phyloP scores from a whole-genome alignment of 2,113 vertebrate species.

The Eulemur macaco region DNA sequence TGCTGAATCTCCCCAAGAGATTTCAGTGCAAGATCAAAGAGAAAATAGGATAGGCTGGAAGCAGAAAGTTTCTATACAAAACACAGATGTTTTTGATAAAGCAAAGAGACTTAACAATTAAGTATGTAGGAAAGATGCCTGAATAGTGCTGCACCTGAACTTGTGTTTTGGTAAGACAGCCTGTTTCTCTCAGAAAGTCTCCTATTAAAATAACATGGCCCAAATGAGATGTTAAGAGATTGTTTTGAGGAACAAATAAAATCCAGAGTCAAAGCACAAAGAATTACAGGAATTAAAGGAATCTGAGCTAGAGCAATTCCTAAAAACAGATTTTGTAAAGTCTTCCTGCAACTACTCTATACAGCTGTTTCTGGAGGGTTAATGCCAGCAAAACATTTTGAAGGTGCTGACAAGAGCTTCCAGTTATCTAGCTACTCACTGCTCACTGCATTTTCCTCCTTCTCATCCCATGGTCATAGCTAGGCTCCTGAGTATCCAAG shows the following conservation, averaged over 20 bases:
- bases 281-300: not conserved
- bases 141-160: not conserved
- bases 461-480: not conserved
- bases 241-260: not conserved
- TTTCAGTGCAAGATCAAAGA: conserved; percentile 67
- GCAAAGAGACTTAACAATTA: not conserved
- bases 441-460: not conserved
- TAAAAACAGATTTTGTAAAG: conserved; percentile 8
- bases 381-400: not conserved
- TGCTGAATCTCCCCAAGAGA: conserved; percentile 62
- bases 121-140: not conserved
- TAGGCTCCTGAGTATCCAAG: conserved; percentile 39
- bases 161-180: not conserved
- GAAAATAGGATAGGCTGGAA: conserved; percentile 53
- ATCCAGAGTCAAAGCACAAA: conserved; percentile 45
- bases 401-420: not conserved
- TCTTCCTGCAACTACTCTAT: not conserved
- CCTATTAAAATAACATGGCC: not conserved
- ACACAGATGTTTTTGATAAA: conserved; percentile 31
- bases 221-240: conserved; percentile 7
- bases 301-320: not conserved
- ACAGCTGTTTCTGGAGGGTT: not conserved
- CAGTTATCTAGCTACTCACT: not conserved
- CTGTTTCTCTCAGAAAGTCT: not conserved
- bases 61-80: conserved; percentile 40